Conservation (phyloP, 2,888 invertebrate genomes). For the Macrosoma leucophasiata region DNA sequence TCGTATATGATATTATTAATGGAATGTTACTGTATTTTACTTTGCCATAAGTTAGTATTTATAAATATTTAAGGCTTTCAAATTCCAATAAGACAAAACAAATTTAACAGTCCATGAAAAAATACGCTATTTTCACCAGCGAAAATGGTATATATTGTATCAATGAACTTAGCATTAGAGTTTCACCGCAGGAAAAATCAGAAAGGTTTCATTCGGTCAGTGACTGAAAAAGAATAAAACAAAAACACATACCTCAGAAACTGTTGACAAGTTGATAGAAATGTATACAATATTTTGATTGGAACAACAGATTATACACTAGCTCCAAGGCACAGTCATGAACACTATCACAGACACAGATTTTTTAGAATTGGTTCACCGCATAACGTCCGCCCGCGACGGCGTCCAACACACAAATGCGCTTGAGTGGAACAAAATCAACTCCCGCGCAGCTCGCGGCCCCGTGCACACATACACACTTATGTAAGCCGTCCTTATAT, state of each 20-base stretch:
- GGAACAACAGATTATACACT: conserved; percentile 21
- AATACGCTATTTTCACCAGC: no score
- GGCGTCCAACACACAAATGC: conserved; percentile 59
- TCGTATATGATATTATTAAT: no score
- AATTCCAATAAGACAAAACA: no score
- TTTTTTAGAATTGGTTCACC: conserved; percentile 27
- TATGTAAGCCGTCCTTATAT: conserved; percentile 56
- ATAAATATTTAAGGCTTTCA: no score
- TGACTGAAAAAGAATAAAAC: conserved; percentile 10
- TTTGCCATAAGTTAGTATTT: no score
- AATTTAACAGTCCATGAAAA: no score
- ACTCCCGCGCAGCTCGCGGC: conserved; percentile 53
- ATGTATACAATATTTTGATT: conserved; percentile 10
- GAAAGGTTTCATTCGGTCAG: conserved; percentile 8
- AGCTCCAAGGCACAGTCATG: conserved; percentile 26
- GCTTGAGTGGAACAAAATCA: conserved; percentile 65
- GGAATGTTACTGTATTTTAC: no score
- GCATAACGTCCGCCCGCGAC: conserved; percentile 41
- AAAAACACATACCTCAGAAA: neutral
- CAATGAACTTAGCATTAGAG: no score
- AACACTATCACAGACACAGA: conserved; percentile 33
- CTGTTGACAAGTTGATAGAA: neutral
- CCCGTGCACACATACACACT: conserved; percentile 38
- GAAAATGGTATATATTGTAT: no score
- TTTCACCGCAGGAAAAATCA: conserved; percentile 3